These are phyloP conservation scores for Amiota mariae DNA, from an alignment of 2,888 invertebrate genomes.

Conservation along the genomic window DNA sequence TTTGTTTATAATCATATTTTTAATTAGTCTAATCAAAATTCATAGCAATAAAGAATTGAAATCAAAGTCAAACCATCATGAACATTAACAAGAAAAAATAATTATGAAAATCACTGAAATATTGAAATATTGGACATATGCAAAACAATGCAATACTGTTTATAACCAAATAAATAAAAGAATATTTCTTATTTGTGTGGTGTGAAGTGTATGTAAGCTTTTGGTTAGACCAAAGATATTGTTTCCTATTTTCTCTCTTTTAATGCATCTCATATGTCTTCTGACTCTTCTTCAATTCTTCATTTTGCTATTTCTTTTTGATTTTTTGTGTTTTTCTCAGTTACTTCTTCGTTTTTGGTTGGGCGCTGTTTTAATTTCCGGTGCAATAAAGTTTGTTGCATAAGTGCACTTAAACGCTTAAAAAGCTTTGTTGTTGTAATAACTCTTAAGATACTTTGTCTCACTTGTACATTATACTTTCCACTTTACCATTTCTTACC, in stretches of 20 bases:
- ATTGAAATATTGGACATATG: too few species aligned
- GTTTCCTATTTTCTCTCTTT: not conserved
- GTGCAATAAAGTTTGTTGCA: constrained; percentile 55
- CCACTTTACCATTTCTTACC: not conserved
- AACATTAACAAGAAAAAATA: too few species aligned
- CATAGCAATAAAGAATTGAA: too few species aligned
- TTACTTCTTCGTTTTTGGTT: constrained; percentile 5
- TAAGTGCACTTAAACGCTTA: constrained; percentile 47
- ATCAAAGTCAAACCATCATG: too few species aligned
- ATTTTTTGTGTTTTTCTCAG: not conserved
- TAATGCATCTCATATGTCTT: not conserved
- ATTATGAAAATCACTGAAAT: too few species aligned
- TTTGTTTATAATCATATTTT: too few species aligned
- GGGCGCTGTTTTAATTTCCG: constrained; percentile 55
- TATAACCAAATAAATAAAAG: too few species aligned
- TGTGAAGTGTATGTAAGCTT: not conserved
- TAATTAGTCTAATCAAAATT: too few species aligned
- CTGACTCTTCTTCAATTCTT: not conserved
- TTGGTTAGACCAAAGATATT: not conserved
- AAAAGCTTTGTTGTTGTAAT: constrained; percentile 37
- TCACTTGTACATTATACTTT: not conserved
- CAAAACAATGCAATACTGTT: too few species aligned
- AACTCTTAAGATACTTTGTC: constrained; percentile 30
- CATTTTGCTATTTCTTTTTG: constrained; percentile 13
- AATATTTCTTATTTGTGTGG: too few species aligned